phyloP scores from a whole-genome alignment of 2,888 invertebrate species.

The Colletes collaris region DNA sequence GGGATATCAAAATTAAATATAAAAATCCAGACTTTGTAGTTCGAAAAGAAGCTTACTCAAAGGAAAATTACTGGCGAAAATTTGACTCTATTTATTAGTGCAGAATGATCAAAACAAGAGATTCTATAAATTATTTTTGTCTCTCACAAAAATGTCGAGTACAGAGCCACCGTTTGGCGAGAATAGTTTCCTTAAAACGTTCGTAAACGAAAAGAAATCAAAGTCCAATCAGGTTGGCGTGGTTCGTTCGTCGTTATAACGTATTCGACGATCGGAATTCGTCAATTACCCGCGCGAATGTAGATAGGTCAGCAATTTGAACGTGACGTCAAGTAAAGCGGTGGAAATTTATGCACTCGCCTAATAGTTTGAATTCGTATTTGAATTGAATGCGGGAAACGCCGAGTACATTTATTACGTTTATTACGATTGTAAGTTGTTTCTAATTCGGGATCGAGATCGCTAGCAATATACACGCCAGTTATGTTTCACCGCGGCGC shows the following conservation, averaged over 20 bases:
- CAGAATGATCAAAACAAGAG: too few species aligned
- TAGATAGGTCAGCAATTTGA: slow-evolving; percentile 27
- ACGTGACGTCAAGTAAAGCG: slow-evolving; percentile 23
- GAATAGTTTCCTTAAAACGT: too few species aligned
- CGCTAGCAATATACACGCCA: not conserved
- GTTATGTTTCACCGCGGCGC: not conserved
- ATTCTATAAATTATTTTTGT: too few species aligned
- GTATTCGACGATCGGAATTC: slow-evolving; percentile 22
- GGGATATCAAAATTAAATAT: too few species aligned
- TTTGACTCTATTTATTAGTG: too few species aligned
- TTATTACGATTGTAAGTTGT: slow-evolving; percentile 24
- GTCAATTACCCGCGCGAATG: slow-evolving; percentile 17
- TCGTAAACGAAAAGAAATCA: too few species aligned
- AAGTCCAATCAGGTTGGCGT: too few species aligned
- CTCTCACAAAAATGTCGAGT: too few species aligned
- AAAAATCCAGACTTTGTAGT: too few species aligned
- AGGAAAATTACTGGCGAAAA: too few species aligned
- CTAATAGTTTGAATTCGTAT: slow-evolving; percentile 28
- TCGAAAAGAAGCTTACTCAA: too few species aligned
- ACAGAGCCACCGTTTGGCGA: too few species aligned
- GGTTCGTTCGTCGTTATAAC: not conserved
- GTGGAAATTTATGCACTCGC: slow-evolving; percentile 24
- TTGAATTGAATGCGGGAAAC: slow-evolving; percentile 17
- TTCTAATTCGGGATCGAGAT: slow-evolving; percentile 18
- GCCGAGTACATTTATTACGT: slow-evolving; percentile 15